A percentile compares a stretch with the other conserved stretches of the same genome.
phyloP scores from a whole-genome alignment of 2,888 invertebrate species.

The Drosophila fulvimacula region DNA sequence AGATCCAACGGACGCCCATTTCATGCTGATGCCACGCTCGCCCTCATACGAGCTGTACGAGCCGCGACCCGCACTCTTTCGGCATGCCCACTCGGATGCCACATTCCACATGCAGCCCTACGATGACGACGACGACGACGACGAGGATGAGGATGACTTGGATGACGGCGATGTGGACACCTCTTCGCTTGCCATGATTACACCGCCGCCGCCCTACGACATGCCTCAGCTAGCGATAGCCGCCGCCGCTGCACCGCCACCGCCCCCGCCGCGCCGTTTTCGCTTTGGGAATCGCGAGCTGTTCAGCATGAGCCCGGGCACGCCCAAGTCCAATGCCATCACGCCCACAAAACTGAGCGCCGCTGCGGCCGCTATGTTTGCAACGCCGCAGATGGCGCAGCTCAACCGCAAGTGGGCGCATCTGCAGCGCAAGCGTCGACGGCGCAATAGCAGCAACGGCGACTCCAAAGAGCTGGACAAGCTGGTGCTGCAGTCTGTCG shows the following conservation, averaged over 20 bases:
- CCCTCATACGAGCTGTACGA: slow-evolving; percentile 73
- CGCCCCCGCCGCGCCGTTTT: slow-evolving; percentile 77
- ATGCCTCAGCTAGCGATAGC: slow-evolving; percentile 62
- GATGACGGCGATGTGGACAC: slow-evolving; percentile 60
- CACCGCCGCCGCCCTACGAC: slow-evolving; percentile 82
- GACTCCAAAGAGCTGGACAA: slow-evolving; percentile 84
- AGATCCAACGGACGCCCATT: slow-evolving; percentile 52
- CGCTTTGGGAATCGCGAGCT: slow-evolving; percentile 81
- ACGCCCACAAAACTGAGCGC: slow-evolving; percentile 82
- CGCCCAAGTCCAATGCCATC: slow-evolving; percentile 75
- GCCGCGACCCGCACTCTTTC: slow-evolving; percentile 31
- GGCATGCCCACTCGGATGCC: slow-evolving; percentile 55
- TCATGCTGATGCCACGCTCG: slow-evolving; percentile 44
- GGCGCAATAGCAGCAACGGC: slow-evolving; percentile 83
- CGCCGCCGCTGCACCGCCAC: slow-evolving; percentile 44
- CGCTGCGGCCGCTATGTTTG: slow-evolving; percentile 83
- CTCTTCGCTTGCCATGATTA: slow-evolving; percentile 82
- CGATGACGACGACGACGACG: slow-evolving; percentile 36
- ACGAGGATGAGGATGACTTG: slow-evolving; percentile 36
- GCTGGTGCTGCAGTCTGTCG: slow-evolving; percentile 84
- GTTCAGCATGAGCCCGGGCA: slow-evolving; percentile 79
- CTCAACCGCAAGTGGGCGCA: slow-evolving; percentile 84
- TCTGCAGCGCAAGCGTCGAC: slow-evolving; percentile 80
- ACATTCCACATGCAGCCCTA: slow-evolving; percentile 30
- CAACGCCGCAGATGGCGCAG: slow-evolving; percentile 83